These are phyloP conservation scores for Lasioglossum morio DNA, from an alignment of 2,888 invertebrate genomes.

Conservation along the genomic window DNA sequence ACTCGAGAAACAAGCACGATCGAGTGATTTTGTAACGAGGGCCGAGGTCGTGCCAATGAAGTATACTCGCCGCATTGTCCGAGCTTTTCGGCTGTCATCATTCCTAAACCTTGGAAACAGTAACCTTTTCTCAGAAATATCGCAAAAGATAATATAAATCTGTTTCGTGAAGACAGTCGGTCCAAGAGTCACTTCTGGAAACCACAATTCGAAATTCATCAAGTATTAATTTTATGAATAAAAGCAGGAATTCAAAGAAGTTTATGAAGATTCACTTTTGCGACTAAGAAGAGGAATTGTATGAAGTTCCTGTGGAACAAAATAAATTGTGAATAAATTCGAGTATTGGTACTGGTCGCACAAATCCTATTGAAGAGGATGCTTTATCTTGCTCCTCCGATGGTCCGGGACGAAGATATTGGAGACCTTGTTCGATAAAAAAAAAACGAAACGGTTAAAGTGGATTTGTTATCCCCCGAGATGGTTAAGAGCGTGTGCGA, in stretches of 20 bases:
- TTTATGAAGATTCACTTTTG: too few relatives aligned
- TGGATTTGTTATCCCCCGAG: background rate
- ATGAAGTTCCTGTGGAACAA: background rate
- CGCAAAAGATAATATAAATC: background rate
- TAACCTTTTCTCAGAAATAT: background rate
- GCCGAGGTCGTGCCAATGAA: constrained; percentile 12
- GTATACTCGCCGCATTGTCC: background rate
- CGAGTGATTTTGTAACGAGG: constrained; percentile 32
- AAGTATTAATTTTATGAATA: too few relatives aligned
- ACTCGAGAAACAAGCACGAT: constrained; percentile 28
- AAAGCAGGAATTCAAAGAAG: too few relatives aligned
- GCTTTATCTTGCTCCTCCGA: background rate
- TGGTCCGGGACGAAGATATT: background rate
- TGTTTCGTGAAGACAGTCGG: too few relatives aligned
- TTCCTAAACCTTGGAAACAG: background rate
- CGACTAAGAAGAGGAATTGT: background rate
- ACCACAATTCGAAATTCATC: too few relatives aligned
- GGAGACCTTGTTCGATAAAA: background rate
- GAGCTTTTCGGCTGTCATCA: background rate
- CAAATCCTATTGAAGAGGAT: background rate
- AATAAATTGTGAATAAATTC: background rate
- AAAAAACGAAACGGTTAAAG: background rate
- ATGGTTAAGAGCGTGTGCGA: background rate
- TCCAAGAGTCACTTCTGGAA: too few relatives aligned
- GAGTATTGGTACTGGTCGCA: background rate